Conservation (phyloP, 1,140 invertebrate genomes). For the Centruroides vittatus region DNA sequence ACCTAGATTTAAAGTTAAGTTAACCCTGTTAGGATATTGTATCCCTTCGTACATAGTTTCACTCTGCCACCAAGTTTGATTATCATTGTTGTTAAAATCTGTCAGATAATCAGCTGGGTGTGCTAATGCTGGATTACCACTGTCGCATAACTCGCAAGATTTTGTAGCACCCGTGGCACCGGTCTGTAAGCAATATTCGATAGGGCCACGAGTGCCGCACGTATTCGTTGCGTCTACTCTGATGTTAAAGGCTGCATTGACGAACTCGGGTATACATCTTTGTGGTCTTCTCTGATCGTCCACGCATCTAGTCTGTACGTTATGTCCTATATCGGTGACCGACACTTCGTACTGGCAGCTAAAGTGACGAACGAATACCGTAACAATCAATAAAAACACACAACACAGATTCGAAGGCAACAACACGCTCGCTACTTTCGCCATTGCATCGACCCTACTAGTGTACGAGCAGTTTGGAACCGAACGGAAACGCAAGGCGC, state of each 20-base stretch:
- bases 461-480: too few relatives aligned
- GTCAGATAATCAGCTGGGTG: conserved; percentile 72
- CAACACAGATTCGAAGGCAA: too few relatives aligned
- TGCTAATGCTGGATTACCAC: conserved; percentile 32
- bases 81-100: conserved; percentile 74
- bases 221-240: conserved; percentile 87
- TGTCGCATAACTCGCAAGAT: conserved; percentile 47
- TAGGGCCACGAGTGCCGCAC: conserved; percentile 62
- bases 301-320: conserved; percentile 30
- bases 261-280: conserved; percentile 90
- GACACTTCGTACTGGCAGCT: too few relatives aligned
- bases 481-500: too few relatives aligned
- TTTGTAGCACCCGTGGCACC: conserved; percentile 38
- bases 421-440: too few relatives aligned
- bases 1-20: conserved; percentile 81
- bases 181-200: conserved; percentile 80
- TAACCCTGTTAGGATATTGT: conserved; percentile 77
- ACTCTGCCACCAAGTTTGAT: conserved; percentile 96
- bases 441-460: too few relatives aligned
- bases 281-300: conserved; percentile 37
- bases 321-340: background rate
- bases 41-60: conserved; percentile 90
- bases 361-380: too few relatives aligned
- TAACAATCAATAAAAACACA: too few relatives aligned
- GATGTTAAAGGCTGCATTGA: conserved; percentile 83